phyloP scores from a whole-genome alignment of 1,140 invertebrate genomes.

The Drosophila biarmipes region DNA sequence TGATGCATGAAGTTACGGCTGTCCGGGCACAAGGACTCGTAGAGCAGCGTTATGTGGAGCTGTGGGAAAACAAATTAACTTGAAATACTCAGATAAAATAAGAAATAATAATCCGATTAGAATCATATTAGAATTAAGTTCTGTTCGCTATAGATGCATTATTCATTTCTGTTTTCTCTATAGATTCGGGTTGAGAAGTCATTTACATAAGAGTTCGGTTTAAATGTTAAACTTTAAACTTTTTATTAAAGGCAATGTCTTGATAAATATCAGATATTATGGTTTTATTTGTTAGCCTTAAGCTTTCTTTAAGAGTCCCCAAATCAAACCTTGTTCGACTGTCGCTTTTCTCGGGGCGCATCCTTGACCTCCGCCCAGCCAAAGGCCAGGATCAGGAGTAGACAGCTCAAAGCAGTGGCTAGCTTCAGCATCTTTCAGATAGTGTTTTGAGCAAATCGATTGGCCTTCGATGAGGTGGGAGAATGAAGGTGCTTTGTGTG shows the following conservation, averaged over 20 bases:
- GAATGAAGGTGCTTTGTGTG: constrained; percentile 28
- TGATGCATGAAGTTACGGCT: constrained; percentile 89
- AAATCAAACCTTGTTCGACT: constrained; percentile 49
- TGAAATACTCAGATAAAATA: background rate
- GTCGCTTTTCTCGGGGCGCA: constrained; percentile 39
- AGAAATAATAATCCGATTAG: background rate
- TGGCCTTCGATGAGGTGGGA: constrained; percentile 54
- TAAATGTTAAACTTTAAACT: background rate
- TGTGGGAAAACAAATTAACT: constrained; percentile 8
- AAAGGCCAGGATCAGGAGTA: constrained; percentile 31
- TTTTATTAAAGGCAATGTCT: no score
- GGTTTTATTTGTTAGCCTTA: no score
- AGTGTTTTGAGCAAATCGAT: constrained; percentile 48
- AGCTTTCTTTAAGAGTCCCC: no score
- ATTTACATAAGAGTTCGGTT: background rate
- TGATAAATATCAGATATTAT: no score
- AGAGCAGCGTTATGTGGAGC: constrained; percentile 87
- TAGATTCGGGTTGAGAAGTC: background rate
- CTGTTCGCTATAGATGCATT: background rate
- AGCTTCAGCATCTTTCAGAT: constrained; percentile 37
- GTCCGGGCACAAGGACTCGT: constrained; percentile 92
- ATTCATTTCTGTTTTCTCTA: no score
- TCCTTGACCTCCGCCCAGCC: constrained; percentile 24
- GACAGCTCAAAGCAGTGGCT: constrained; percentile 20
- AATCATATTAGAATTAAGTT: background rate